A percentile compares a stretch with the other conserved stretches of the same genome.
These are phyloP conservation scores for Ptychobarbus kaznakovi DNA, from an alignment of 2,797 vertebrate genomes.

Conservation along the genomic window DNA sequence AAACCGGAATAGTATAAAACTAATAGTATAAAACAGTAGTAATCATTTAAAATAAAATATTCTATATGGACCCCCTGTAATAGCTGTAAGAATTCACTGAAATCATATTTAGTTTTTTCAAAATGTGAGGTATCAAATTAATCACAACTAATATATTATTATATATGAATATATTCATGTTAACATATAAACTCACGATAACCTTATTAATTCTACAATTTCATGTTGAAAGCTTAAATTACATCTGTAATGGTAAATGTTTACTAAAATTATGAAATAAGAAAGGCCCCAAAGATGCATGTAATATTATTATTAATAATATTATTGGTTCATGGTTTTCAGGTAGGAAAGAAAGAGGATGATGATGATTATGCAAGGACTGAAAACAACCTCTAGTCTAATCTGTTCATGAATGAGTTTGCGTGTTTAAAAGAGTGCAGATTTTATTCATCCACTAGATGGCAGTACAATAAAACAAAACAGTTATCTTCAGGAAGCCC, in stretches of 20 bases:
- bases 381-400: background rate
- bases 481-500: background rate
- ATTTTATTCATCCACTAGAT: background rate
- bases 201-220: background rate
- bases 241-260: background rate
- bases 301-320: background rate
- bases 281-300: background rate
- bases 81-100: background rate
- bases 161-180: background rate
- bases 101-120: background rate
- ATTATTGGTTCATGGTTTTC: background rate
- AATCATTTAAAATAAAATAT: background rate
- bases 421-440: background rate
- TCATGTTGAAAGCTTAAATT: background rate
- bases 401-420: background rate
- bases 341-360: background rate
- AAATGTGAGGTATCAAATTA: background rate
- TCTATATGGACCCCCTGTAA: background rate
- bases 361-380: background rate
- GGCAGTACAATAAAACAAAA: slow-evolving; percentile 13
- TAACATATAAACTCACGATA: background rate
- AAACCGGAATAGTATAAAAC: background rate
- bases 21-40: background rate
- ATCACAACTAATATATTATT: background rate
- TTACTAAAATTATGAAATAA: background rate